These are phyloP conservation scores for Brachynemurus nebulosus DNA, from an alignment of 2,888 invertebrate species.

Conservation along the genomic window DNA sequence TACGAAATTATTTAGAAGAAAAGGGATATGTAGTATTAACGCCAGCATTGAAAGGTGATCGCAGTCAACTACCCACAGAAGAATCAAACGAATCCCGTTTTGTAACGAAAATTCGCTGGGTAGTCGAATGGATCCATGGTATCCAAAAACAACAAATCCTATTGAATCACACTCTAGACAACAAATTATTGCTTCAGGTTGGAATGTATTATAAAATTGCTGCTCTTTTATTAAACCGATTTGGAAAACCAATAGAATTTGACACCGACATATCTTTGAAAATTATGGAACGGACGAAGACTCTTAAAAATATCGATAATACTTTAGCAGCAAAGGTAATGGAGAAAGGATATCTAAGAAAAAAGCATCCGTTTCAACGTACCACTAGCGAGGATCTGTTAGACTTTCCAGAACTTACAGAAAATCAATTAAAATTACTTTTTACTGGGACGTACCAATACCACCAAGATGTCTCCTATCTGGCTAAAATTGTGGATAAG, in stretches of 20 bases:
- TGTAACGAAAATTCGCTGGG: constrained; percentile 16
- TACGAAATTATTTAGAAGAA: constrained; percentile 14
- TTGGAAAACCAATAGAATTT: constrained; percentile 11
- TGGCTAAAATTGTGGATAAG: constrained; percentile 11
- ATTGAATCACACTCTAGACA: constrained; percentile 13
- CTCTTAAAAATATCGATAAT: neutral
- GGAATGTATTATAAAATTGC: constrained; percentile 12
- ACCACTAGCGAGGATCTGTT: neutral
- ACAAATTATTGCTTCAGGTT: constrained; percentile 13
- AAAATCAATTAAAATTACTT: constrained; percentile 3
- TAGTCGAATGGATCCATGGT: constrained; percentile 18
- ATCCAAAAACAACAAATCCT: constrained; percentile 13
- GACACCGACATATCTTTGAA: constrained; percentile 9
- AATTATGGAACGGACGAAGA: constrained; percentile 8
- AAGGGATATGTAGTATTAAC: constrained; percentile 17
- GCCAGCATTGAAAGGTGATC: constrained; percentile 21
- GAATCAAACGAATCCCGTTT: neutral
- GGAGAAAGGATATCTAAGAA: constrained; percentile 5
- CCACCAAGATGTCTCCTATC: constrained; percentile 9
- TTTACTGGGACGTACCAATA: constrained; percentile 6
- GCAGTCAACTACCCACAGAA: constrained; percentile 13
- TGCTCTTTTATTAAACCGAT: constrained; percentile 14
- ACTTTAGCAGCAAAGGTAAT: constrained; percentile 11
- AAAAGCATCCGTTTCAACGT: constrained; percentile 2
- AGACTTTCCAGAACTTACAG: constrained; percentile 5